Percentiles rank a stretch among this genome's conserved stretches.
Evolutionary conservation across 1,140 invertebrate species (phyloP).

Genomic region (Drosophila jambulina): DNA sequence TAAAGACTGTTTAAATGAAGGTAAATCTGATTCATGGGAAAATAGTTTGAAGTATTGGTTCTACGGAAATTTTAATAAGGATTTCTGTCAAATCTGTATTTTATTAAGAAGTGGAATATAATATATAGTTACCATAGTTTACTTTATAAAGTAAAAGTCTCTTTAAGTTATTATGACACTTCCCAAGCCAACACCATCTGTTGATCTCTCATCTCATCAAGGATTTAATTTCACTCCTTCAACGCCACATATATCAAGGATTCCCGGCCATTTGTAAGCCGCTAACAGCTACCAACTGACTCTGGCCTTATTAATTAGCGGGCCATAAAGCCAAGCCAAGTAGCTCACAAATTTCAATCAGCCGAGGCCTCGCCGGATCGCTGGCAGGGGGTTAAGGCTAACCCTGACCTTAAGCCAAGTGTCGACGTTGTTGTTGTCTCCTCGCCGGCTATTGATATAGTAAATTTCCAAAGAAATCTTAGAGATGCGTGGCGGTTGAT

Average conservation of each 20-base stretch:
- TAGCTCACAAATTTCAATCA: conserved; percentile 79
- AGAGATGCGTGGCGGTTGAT: conserved; percentile 72
- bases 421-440: conserved; percentile 59
- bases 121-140: too few species aligned
- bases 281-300: conserved; percentile 35
- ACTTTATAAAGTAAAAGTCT: too few species aligned
- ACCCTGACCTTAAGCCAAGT: conserved; percentile 55
- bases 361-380: conserved; percentile 15
- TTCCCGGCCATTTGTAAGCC: conserved; percentile 18
- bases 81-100: not conserved
- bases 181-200: not conserved
- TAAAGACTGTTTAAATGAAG: not conserved
- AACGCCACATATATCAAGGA: conserved; percentile 24
- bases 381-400: conserved; percentile 7
- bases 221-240: conserved; percentile 19
- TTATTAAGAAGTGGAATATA: not conserved
- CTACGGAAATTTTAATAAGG: too few species aligned
- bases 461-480: conserved; percentile 80
- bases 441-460: conserved; percentile 66
- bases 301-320: conserved; percentile 67
- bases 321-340: conserved; percentile 75
- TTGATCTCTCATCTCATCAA: not conserved
- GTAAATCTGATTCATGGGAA: not conserved
- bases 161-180: too few species aligned
- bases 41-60: not conserved